A percentile compares a stretch with the other conserved stretches of the same genome.
These are phyloP conservation scores for Lepisosteus oculatus DNA, from an alignment of 2,113 vertebrate species.

Conservation along the genomic window DNA sequence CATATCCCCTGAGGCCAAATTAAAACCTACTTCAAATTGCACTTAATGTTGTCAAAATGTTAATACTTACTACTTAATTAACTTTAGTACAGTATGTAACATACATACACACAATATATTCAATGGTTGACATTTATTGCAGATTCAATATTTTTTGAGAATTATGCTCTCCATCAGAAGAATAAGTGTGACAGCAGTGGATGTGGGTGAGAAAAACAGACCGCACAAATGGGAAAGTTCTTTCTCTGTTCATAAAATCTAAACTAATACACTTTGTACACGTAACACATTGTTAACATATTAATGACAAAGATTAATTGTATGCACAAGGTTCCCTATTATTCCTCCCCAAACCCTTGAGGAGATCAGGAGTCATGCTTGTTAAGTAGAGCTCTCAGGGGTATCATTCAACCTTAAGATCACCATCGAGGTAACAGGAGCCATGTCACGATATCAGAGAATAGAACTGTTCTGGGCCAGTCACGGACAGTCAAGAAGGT, in stretches of 20 bases:
- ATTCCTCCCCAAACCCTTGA: slow-evolving; percentile 55
- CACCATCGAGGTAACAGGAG: slow-evolving; percentile 78
- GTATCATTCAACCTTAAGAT: slow-evolving; percentile 78
- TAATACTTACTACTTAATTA: no score
- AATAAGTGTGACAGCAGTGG: background rate
- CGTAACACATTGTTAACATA: background rate
- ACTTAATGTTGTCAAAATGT: slow-evolving; percentile 20
- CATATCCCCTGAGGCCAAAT: slow-evolving; percentile 45
- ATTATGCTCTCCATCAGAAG: no score
- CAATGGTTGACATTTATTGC: no score
- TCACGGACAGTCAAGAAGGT: slow-evolving; percentile 72
- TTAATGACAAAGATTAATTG: background rate
- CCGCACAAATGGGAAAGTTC: background rate
- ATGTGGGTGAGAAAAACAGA: background rate
- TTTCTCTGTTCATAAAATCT: background rate
- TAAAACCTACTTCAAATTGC: slow-evolving; percentile 31
- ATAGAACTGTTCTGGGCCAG: slow-evolving; percentile 79
- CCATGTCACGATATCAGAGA: slow-evolving; percentile 82
- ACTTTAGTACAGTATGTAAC: no score
- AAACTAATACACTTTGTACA: background rate
- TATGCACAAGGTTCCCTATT: background rate
- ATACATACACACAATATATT: no score
- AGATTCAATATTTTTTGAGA: no score
- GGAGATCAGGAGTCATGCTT: slow-evolving; percentile 89
- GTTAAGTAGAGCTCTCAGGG: slow-evolving; percentile 84